Base-by-base conservation (phyloP, 2,113 vertebrate genomes). In the Bubalus kerabau region DNA sequence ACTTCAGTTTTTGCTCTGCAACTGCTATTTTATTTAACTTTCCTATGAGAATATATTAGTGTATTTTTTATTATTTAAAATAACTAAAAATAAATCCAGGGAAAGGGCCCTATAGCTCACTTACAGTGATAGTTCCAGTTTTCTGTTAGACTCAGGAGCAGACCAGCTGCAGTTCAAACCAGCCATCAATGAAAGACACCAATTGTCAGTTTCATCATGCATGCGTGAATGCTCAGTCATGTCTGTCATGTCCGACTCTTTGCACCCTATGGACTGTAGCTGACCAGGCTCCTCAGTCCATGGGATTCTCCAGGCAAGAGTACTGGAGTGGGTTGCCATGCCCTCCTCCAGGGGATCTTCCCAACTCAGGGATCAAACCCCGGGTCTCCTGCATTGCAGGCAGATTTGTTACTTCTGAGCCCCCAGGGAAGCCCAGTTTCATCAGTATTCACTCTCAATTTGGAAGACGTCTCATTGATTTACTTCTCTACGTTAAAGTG, bases 21-120 rank as follows among this genome's bases (percentile, higher is more conserved):
- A 76, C 30, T 81, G 10, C 36, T 91, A 48, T 30, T 87, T 91
- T 76, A 76, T 78, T 86, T 74, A 85, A 76, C 23, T 95, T 95
- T 78, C 43, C 1, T 64, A 82, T 60, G 26, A 95, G 62, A 94
- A 15, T 62, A 28, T 57, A 60, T 80, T 78, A 26, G 46, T 80
- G 24, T 48, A 52, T 71, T 54, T 17, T 57, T 88, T 56, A 57
- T 62, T 89, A 94, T 89, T 95, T 81, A 84, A 96, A 95, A 67
- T 56, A 74, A 95, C 43, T 46, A 76, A 92, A 87, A 54, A 13
- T 12, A 88, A 81, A 67, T 59, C 17, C 59, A 86, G 26, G 40
- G 3, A 7, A 43, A 84, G 56, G 87, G 9, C 2, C 3, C 54
- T 60, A 48, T 50, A 92, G 76, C n/a, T 64, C 30, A 52, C 46